phyloP scores from a whole-genome alignment of 2,888 invertebrate genomes.

The Priapulus caudatus region DNA sequence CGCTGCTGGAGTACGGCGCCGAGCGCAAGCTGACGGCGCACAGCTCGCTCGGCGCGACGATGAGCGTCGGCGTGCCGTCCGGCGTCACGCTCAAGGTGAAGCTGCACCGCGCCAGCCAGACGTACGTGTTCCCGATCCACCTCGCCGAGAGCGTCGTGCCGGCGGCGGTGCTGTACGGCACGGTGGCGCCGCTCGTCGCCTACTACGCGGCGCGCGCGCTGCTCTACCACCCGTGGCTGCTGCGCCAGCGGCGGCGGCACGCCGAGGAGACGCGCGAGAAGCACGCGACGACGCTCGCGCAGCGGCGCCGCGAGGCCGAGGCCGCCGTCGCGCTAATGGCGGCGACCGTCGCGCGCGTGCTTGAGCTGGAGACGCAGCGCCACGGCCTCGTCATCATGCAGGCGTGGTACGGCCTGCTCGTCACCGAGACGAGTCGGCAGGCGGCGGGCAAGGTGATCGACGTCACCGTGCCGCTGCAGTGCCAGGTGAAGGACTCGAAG shows the following conservation, averaged over 20 bases:
- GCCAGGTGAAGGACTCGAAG: slow-evolving; percentile 80
- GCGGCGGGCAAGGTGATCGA: slow-evolving; percentile 52
- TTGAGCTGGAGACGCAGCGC: slow-evolving; percentile 63
- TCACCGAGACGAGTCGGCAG: not conserved
- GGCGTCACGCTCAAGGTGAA: slow-evolving; percentile 79
- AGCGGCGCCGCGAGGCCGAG: not conserved
- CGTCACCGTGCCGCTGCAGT: slow-evolving; percentile 87
- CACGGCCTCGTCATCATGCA: slow-evolving; percentile 71
- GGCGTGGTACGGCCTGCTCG: slow-evolving; percentile 47
- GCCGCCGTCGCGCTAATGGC: slow-evolving; percentile 61
- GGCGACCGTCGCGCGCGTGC: slow-evolving; percentile 70
- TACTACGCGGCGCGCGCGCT: slow-evolving; percentile 62
- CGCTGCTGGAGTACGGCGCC: slow-evolving; percentile 73
- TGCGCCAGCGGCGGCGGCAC: slow-evolving; percentile 54
- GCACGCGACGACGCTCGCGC: slow-evolving; percentile 1
- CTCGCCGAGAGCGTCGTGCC: slow-evolving; percentile 79
- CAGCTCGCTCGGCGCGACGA: slow-evolving; percentile 69
- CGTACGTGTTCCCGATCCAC: slow-evolving; percentile 75
- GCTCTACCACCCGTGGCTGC: slow-evolving; percentile 56
- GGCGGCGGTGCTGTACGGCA: slow-evolving; percentile 82
- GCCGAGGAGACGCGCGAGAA: slow-evolving; percentile 7
- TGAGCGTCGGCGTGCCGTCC: slow-evolving; percentile 68
- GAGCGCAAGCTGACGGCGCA: slow-evolving; percentile 86
- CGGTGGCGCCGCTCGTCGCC: slow-evolving; percentile 62
- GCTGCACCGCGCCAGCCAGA: slow-evolving; percentile 74